Evolutionary conservation across 2,888 invertebrate species (phyloP).

Genomic region (Nebria salina): DNA sequence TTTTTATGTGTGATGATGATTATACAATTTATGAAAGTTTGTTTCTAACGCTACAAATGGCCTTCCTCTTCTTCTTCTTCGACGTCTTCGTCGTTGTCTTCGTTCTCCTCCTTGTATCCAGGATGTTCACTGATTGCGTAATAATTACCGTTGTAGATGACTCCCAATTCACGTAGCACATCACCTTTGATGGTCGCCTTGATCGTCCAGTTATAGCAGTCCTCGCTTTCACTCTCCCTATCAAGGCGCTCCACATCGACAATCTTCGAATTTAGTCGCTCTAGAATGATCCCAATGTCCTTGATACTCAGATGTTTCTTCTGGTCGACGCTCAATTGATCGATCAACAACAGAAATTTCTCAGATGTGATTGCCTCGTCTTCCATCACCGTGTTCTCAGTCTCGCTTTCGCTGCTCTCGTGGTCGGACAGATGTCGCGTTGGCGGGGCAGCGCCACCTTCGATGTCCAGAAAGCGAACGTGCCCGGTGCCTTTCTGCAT

Average conservation of each 20-base stretch:
- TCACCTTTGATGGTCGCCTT: conserved; percentile 94
- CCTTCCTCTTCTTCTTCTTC: conserved; percentile 85
- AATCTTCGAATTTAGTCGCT: conserved; percentile 91
- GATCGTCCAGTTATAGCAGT: conserved; percentile 97
- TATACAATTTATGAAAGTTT: neutral
- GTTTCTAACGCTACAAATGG: conserved; percentile 58
- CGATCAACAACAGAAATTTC: conserved; percentile 91
- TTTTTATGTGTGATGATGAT: neutral
- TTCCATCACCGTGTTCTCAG: conserved; percentile 92
- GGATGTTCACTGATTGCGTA: conserved; percentile 96
- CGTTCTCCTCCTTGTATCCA: conserved; percentile 90
- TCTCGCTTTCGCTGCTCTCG: conserved; percentile 92
- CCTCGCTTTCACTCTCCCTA: conserved; percentile 91
- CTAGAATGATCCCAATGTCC: conserved; percentile 94
- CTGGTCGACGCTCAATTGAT: conserved; percentile 91
- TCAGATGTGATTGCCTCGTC: conserved; percentile 90
- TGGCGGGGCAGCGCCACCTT: conserved; percentile 63
- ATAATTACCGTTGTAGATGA: conserved; percentile 95
- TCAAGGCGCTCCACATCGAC: conserved; percentile 92
- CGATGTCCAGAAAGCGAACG: conserved; percentile 87
- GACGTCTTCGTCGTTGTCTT: conserved; percentile 84
- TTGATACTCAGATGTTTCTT: conserved; percentile 92
- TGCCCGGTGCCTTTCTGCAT: conserved; percentile 75
- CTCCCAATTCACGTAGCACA: conserved; percentile 88
- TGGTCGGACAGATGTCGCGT: conserved; percentile 68